Conservation (phyloP, 2,797 vertebrate genomes). For the Manis pentadactyla region DNA sequence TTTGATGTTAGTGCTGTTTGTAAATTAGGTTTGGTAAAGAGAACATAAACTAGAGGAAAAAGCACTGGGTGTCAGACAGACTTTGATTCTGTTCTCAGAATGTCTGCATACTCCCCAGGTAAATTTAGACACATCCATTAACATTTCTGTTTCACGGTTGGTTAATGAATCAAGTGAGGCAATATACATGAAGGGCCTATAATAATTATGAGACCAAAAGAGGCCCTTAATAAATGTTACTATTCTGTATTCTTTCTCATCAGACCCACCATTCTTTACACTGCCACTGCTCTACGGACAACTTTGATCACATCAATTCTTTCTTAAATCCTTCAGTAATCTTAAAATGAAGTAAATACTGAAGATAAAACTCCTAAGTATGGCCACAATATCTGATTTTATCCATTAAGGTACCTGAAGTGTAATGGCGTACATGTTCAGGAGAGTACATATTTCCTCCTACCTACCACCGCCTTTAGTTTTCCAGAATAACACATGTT, state of each 20-base stretch:
- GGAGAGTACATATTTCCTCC: background rate
- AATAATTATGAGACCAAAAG: background rate
- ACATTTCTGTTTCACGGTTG: background rate
- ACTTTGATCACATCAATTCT: background rate
- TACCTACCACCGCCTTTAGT: background rate
- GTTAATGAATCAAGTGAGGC: background rate
- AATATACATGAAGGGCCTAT: background rate
- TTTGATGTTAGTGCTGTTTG: background rate
- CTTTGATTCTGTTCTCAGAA: background rate
- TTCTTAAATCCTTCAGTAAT: background rate
- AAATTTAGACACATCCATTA: background rate
- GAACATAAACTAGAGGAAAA: background rate
- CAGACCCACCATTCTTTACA: background rate
- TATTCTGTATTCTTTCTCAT: background rate
- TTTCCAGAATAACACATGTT: background rate
- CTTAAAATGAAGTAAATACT: background rate
- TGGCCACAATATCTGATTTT: background rate
- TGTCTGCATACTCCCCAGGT: background rate
- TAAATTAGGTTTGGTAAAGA: constrained; percentile 6
- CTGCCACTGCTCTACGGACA: background rate
- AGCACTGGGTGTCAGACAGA: background rate
- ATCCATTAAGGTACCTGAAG: background rate
- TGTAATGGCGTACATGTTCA: background rate
- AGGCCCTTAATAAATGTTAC: background rate
- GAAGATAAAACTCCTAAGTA: background rate